Evolutionary conservation across 2,113 vertebrate species (phyloP), one percentile per base, ranked within the genome.

Genomic region (Nansenia antarctica): DNA sequence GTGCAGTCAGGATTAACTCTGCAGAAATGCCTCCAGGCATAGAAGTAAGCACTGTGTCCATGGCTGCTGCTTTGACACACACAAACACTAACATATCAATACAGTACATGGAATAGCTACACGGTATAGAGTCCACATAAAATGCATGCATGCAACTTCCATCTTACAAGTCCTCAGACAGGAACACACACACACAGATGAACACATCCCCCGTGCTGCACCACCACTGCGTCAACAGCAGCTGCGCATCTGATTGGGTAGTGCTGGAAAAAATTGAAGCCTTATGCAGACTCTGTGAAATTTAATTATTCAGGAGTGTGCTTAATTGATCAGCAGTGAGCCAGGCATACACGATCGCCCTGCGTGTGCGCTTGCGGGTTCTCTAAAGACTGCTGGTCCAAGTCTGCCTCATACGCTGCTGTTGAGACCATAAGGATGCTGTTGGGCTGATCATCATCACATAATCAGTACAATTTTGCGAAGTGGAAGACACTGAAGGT

Each of bases 241-340:
- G 31, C 2, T 52, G 67, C 8, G 20, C 39, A n/a, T 35, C 71
- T 42, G 26, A 72, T 72, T 59, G 14, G 61, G 59, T 37, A 71
- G 53, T 34, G 60, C 30, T 35, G 29, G 14, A 47, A 60, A 62
- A 47, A 60, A 62, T 67, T 74, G 65, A 74, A 67, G 30, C 39
- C 59, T 70, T 54, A 49, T 59, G 64, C 42, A 65, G 54, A 64
- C 75, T 53, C 29, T 39, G 68, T 81, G 67, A 78, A 63, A 80
- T 87, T 74, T 78, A 85, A 86, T 87, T 86, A 82, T 84, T 82
- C 71, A 77, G 54, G 59, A 74, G 76, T 72, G 58, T 20, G 68
- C 72, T 76, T 76, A 74, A 79, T 73, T 15, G 54, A 82, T 64
- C 74, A 78, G 69, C 67, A 58, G 67, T 64, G 60, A 74, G 65